Conservation (phyloP, 2,113 vertebrate species). For the Lutjanus erythropterus region DNA sequence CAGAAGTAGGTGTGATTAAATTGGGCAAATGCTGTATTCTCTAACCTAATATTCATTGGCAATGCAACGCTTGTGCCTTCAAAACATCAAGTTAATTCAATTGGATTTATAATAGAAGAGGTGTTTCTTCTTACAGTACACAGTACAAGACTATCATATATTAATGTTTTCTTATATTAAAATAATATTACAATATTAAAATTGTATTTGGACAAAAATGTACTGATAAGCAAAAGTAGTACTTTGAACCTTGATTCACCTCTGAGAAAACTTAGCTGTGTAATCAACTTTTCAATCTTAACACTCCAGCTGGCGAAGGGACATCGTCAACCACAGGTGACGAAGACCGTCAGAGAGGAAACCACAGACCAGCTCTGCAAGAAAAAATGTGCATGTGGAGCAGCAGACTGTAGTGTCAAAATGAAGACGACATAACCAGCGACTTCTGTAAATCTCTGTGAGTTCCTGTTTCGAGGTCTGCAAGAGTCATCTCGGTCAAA, state of each 20-base stretch:
- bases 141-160: too few species aligned
- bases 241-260: constrained; percentile 21
- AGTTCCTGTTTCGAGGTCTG: constrained; percentile 15
- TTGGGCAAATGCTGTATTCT: too few species aligned
- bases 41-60: too few species aligned
- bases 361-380: background rate
- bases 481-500: background rate
- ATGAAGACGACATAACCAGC: background rate
- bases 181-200: too few species aligned
- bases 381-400: background rate
- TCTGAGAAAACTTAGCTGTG: constrained; percentile 8
- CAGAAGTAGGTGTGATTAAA: too few species aligned
- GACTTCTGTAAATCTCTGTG: constrained; percentile 21
- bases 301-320: background rate
- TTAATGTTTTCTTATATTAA: too few species aligned
- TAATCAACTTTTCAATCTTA: background rate
- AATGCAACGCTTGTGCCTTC: too few species aligned
- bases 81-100: too few species aligned
- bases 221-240: too few species aligned
- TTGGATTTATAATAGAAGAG: too few species aligned
- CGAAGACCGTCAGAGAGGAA: constrained; percentile 19
- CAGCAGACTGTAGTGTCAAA: background rate
- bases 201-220: too few species aligned
- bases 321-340: constrained; percentile 21
- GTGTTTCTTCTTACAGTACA: too few species aligned